A percentile compares a stretch with the other conserved stretches of the same genome.
These are phyloP conservation scores for Oryzias javanicus DNA, from an alignment of 2,113 vertebrate species.

Conservation along the genomic window DNA sequence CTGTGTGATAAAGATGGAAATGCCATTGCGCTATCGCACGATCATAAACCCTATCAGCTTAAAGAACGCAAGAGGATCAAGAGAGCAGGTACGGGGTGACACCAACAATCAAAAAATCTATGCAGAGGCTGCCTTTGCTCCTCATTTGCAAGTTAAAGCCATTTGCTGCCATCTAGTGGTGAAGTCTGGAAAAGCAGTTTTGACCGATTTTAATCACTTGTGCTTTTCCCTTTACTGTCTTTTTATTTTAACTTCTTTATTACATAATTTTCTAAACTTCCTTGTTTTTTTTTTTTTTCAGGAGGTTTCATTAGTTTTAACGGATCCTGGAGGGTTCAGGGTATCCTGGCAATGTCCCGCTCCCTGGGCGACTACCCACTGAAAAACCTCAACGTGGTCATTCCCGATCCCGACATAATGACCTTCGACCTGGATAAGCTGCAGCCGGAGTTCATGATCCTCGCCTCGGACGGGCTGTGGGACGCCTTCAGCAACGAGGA, in stretches of 20 bases:
- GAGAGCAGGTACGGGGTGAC: constrained; percentile 83
- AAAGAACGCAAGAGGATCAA: constrained; percentile 98
- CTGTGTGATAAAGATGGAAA: constrained; percentile 97
- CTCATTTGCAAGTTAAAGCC: not conserved
- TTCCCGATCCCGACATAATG: constrained; percentile 93
- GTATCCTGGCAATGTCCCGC: constrained; percentile 97
- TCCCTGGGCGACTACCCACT: constrained; percentile 95
- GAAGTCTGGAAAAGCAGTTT: constrained; percentile 10
- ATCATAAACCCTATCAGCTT: constrained; percentile 97
- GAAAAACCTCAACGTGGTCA: constrained; percentile 96
- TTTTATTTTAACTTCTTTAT: not conserved
- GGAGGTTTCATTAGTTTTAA: constrained; percentile 99
- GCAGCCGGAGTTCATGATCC: constrained; percentile 97
- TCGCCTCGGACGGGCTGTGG: constrained; percentile 97
- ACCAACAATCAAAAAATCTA: not conserved
- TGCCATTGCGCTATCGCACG: constrained; percentile 91
- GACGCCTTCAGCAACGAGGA: constrained; percentile 99
- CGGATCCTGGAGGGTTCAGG: constrained; percentile 97
- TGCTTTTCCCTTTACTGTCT: not conserved
- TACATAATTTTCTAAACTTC: not conserved
- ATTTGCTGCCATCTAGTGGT: constrained; percentile 47
- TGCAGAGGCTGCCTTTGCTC: not conserved
- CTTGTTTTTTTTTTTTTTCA: constrained; percentile 43
- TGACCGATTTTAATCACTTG: not conserved
- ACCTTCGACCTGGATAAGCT: constrained; percentile 98